Percentiles rank a stretch among this genome's conserved stretches.
Evolutionary conservation across 2,888 invertebrate species (phyloP).

Genomic region (Tipula helvola): DNA sequence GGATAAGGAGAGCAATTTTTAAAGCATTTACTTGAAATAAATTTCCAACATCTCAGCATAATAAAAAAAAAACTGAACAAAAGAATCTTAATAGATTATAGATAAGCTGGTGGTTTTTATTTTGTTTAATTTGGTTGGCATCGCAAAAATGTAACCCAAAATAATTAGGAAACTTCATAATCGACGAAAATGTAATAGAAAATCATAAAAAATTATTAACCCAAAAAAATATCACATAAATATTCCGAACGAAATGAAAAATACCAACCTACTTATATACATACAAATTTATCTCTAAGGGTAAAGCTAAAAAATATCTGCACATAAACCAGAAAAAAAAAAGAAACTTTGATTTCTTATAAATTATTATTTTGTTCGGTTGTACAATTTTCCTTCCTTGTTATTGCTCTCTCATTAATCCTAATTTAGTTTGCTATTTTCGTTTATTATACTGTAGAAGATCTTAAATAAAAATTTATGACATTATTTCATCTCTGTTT

Average conservation of each 20-base stretch:
- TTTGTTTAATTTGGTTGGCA: neutral
- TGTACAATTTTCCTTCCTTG: neutral
- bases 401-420: neutral
- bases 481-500: neutral
- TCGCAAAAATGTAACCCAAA: neutral
- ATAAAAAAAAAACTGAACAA: neutral
- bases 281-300: neutral
- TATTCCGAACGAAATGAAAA: neutral
- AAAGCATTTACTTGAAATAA: neutral
- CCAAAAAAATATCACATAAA: neutral
- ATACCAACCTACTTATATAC: neutral
- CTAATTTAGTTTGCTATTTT: neutral
- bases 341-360: neutral
- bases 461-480: neutral
- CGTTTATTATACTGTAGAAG: neutral
- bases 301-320: neutral
- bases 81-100: neutral
- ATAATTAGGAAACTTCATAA: neutral
- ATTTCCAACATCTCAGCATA: neutral
- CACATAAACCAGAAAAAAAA: neutral
- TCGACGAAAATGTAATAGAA: neutral
- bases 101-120: neutral
- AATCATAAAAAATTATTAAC: neutral
- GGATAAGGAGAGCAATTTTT: neutral
- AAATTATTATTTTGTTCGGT: neutral